phyloP scores from a whole-genome alignment of 1,140 invertebrate genomes.

The Atta texana region DNA sequence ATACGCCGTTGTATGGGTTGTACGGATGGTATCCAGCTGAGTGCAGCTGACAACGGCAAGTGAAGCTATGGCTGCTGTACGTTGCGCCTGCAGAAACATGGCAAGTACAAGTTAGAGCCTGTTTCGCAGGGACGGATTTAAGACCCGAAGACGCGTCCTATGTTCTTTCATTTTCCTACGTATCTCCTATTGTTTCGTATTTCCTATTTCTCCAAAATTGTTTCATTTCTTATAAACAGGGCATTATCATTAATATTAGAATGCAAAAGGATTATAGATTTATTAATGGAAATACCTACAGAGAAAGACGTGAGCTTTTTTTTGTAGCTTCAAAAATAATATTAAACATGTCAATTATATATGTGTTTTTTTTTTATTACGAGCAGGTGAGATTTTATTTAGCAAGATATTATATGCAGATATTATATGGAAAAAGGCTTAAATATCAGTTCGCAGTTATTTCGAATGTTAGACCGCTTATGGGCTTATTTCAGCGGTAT shows the following conservation, averaged over 20 bases:
- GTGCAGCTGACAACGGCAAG: slow-evolving; percentile 75
- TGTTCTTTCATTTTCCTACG: not conserved
- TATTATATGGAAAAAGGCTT: not conserved
- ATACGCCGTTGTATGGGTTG: slow-evolving; percentile 60
- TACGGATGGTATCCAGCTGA: slow-evolving; percentile 77
- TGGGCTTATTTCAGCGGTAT: not conserved
- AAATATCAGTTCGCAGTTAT: not conserved
- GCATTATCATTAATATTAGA: not conserved
- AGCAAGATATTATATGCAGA: not conserved
- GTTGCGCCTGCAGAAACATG: slow-evolving; percentile 59
- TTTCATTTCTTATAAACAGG: slow-evolving; percentile 8
- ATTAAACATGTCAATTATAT: not conserved
- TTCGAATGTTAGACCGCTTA: not conserved
- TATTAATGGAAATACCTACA: not conserved
- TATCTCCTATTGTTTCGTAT: not conserved
- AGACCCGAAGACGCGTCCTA: not conserved
- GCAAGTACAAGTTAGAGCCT: slow-evolving; percentile 47
- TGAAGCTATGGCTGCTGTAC: slow-evolving; percentile 70
- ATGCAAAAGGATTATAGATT: not conserved
- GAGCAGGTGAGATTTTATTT: not conserved
- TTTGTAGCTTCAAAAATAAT: not conserved
- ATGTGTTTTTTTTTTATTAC: not conserved
- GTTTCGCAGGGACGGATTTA: slow-evolving; percentile 26
- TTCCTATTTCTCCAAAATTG: not conserved
- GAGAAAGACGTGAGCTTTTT: not conserved